phyloP scores from a whole-genome alignment of 2,797 vertebrate species.

The Merluccius polli region DNA sequence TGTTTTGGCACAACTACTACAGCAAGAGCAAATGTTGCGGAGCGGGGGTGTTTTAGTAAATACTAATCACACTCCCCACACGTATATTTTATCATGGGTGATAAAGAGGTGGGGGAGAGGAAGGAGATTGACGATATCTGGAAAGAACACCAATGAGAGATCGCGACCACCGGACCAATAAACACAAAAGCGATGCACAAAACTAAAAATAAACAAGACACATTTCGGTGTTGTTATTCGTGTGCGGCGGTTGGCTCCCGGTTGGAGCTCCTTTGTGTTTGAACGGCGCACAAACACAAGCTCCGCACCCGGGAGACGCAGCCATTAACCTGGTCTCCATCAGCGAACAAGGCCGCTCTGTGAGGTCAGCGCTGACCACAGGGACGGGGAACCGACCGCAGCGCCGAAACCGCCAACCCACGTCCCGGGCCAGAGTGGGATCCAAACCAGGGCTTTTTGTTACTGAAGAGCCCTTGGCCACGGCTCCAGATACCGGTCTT shows the following conservation, averaged over 20 bases:
- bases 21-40: not conserved
- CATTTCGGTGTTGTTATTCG: not conserved
- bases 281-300: not conserved
- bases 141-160: not conserved
- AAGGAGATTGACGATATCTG: not conserved
- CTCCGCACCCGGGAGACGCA: not conserved
- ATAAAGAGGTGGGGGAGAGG: not conserved
- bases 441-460: slow-evolving; percentile 35
- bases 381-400: slow-evolving; percentile 31
- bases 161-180: not conserved
- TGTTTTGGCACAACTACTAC: not conserved
- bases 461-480: slow-evolving; percentile 38
- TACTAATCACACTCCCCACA: not conserved
- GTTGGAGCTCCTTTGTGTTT: slow-evolving; percentile 39
- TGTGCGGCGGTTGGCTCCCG: slow-evolving; percentile 30
- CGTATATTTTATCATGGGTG: not conserved
- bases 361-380: slow-evolving; percentile 33
- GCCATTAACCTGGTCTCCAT: slow-evolving; percentile 28
- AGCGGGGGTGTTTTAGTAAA: not conserved
- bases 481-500: slow-evolving; percentile 30
- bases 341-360: slow-evolving; percentile 25
- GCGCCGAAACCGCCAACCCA: slow-evolving; percentile 30
- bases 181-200: not conserved
- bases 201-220: not conserved
- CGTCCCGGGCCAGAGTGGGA: slow-evolving; percentile 32